Base-by-base conservation (phyloP, 2,888 invertebrate genomes). In the Acanthopleura granulata region DNA sequence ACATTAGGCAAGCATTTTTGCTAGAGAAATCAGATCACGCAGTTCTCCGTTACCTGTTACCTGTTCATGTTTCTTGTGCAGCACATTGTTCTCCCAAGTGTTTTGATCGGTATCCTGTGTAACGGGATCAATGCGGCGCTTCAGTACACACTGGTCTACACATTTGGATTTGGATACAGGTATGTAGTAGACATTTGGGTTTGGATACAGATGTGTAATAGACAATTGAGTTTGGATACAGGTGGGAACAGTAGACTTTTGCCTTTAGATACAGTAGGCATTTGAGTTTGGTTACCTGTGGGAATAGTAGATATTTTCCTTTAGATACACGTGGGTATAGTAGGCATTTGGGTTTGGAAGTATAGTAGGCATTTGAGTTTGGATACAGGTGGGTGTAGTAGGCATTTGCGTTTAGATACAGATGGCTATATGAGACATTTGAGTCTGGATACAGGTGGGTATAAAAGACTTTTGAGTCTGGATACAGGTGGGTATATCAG, bases 61-160 rank as follows among this genome's bases (percentile, higher is more conserved):
- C 40, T 40, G 40, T 40, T 40, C 40, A 6, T 40, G 40, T 40
- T 40, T 40, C 4, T 40, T 40, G 29, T 71, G 3, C 25, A 71
- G 71, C 49, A 49, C 15, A 71, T 71, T 22, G 50, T 71, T 25
- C 18, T 71, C 1, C 71, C 71, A 4, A 40, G 49, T 49, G 49
- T 71, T 16, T 3, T 49, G 16, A 49, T 71, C 1, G 71, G 71
- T 1, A 49, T 71, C 1, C 6, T 71, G 15, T 40, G 49, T 49
- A 71, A 71, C 71, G 71, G 18, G 1, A 49, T 71, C 49, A 71
- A 71, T 49, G 71, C 71, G 14, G 71, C 49, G 15, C 50, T 71
- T 4, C 71, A 71, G 25, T 71, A 71, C 49, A 40, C 27, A 22
- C 49, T 71, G 3, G 71, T 71, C 4, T 71, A 71, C 49, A 18